Conservation (phyloP, 2,113 vertebrate genomes). For the Beaufortia kweichowensis region DNA sequence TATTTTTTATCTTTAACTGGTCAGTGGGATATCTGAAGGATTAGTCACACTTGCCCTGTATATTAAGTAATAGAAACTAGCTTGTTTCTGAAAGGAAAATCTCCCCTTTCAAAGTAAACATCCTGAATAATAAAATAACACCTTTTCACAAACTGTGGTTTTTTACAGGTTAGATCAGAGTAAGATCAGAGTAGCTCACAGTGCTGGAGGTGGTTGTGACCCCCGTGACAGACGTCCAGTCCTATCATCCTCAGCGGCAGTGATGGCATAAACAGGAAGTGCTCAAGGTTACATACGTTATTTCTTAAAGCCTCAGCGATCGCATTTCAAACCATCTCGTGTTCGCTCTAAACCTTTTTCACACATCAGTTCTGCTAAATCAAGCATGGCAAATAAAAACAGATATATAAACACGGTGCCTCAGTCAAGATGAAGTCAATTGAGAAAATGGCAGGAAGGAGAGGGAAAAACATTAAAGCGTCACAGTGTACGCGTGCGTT, state of each 20-base stretch:
- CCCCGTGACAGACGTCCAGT: constrained; percentile 57
- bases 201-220: constrained; percentile 6
- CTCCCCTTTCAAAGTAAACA: background rate
- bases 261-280: constrained; percentile 56
- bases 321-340: constrained; percentile 55
- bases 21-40: too few relatives aligned
- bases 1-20: too few relatives aligned
- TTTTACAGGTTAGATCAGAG: background rate
- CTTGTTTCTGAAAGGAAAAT: background rate
- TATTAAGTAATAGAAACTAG: too few relatives aligned
- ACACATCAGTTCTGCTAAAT: constrained; percentile 67
- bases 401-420: constrained; percentile 65
- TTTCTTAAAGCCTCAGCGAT: constrained; percentile 49
- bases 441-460: background rate
- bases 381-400: constrained; percentile 67
- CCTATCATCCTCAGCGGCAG: constrained; percentile 18
- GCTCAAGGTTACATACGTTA: constrained; percentile 60
- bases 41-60: too few relatives aligned
- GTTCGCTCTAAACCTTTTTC: constrained; percentile 67
- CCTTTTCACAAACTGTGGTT: background rate
- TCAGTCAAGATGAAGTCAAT: constrained; percentile 23
- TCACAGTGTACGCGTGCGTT: constrained; percentile 51
- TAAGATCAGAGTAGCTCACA: constrained; percentile 1
- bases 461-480: constrained; percentile 48
- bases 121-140: background rate